Conservation (phyloP, 2,113 vertebrate genomes). For the Eublepharis macularius region DNA sequence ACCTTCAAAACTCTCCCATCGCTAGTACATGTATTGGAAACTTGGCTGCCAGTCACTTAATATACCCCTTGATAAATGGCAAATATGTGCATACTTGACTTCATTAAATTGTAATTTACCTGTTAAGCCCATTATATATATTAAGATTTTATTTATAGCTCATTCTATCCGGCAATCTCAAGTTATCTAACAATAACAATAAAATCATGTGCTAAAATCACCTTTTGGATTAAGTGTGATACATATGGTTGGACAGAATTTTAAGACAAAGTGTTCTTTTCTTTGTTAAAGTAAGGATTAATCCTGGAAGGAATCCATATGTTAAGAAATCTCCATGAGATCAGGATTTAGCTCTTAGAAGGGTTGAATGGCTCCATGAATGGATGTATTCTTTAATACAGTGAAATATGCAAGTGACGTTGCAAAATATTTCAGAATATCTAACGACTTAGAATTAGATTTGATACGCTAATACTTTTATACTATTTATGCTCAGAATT, state of each 20-base stretch:
- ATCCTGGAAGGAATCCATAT: neutral
- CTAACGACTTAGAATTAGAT: neutral
- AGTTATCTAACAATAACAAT: neutral
- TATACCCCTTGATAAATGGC: neutral
- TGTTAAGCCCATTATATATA: neutral
- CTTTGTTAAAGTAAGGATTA: neutral
- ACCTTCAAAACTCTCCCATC: neutral
- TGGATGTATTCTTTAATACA: neutral
- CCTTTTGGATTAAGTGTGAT: neutral
- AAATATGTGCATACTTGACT: slow-evolving; percentile 3
- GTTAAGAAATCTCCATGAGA: neutral
- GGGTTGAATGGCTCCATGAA: neutral
- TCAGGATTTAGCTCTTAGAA: neutral
- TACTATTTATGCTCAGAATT: neutral
- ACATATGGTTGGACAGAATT: neutral
- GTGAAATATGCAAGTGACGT: neutral
- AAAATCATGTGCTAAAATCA: neutral
- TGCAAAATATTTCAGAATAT: neutral
- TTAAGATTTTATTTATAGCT: neutral
- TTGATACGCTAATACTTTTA: neutral
- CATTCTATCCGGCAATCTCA: neutral
- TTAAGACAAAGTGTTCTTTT: neutral
- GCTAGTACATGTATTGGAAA: neutral
- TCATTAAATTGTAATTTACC: neutral
- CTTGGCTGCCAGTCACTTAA: neutral